Percentiles rank a stretch among this genome's conserved stretches.
These are phyloP conservation scores for Melieria crassipennis DNA, from an alignment of 2,888 invertebrate genomes.

Conservation along the genomic window DNA sequence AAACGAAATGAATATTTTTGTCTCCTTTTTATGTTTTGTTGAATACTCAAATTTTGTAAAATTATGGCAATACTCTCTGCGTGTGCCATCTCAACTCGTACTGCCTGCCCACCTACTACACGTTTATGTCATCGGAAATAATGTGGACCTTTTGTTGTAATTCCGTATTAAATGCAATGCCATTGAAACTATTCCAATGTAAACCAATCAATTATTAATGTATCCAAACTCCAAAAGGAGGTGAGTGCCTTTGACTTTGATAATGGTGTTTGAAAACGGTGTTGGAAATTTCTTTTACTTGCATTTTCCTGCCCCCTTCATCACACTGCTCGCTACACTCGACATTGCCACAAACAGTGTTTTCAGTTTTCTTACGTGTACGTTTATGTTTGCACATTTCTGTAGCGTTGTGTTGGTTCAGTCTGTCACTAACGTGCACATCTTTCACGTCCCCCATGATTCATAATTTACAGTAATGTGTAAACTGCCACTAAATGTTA, in stretches of 20 bases:
- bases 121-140: too few relatives aligned
- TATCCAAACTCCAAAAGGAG: slow-evolving; percentile 50
- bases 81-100: slow-evolving; percentile 23
- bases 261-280: slow-evolving; percentile 45
- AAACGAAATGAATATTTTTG: slow-evolving; percentile 25
- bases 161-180: slow-evolving; percentile 2
- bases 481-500: too few relatives aligned
- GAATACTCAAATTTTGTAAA: background rate
- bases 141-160: too few relatives aligned
- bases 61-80: background rate
- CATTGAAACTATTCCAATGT: slow-evolving; percentile 42
- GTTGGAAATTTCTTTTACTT: slow-evolving; percentile 43
- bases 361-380: too few relatives aligned
- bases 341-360: too few relatives aligned
- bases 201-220: background rate
- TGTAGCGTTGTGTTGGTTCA: too few relatives aligned
- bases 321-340: background rate
- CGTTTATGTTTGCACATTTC: too few relatives aligned
- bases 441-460: too few relatives aligned
- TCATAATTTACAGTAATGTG: too few relatives aligned
- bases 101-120: slow-evolving; percentile 34
- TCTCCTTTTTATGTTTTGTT: slow-evolving; percentile 39
- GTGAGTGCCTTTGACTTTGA: slow-evolving; percentile 55
- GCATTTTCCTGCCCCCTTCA: slow-evolving; percentile 6
- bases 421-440: too few relatives aligned